Base-by-base conservation (phyloP, 2,113 vertebrate species). In the Myxocyprinus asiaticus region DNA sequence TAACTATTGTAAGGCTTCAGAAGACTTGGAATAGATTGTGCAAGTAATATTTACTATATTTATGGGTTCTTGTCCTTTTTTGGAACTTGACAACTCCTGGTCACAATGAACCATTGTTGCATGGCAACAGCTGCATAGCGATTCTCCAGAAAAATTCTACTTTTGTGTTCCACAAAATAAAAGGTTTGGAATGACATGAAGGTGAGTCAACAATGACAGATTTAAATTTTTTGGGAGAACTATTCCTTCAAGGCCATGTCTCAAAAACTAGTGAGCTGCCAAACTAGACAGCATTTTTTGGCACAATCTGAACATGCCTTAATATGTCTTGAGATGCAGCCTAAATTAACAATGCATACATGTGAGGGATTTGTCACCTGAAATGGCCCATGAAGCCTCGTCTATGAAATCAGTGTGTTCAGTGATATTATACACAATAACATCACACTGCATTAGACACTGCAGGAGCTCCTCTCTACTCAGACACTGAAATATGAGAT, bases 381-480 rank as follows among this genome's bases (percentile, higher is more conserved):
- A 93, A 70, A 94, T 85, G 7, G 94, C 95, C 96, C 97, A 98
- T 0, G 64, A 86, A 44, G 96, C 97, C 81, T 99, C 96, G 9
- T 96, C 93, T 48, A 92, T 86, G 77, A 94, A 90, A 50, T 86
- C 71, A 3, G 76, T 10, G 84, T 88, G 84, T 84, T 98, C 97
- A 0, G 94, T 94, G 86, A 99, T 94, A 87, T 98, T 98, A 79
- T 98, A 99, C 51, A 98, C 84, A 53, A 98, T 84, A 1, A 96
- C 78, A 2, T 98, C 95, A 79, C 97, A 98, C 22, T 95, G 91
- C 88, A 95, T 81, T 59, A 99, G 87, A 22, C 50, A 88, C 55
- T 77, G 9, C 53, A 96, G 84, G 0, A 98, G 93, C 50, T 94
- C 87, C 8, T 94, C 89, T 83, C 6, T 89, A 78, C 88, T 85